Evolutionary conservation across 2,113 vertebrate species (phyloP).

Genomic region (Brienomyrus longianalis): DNA sequence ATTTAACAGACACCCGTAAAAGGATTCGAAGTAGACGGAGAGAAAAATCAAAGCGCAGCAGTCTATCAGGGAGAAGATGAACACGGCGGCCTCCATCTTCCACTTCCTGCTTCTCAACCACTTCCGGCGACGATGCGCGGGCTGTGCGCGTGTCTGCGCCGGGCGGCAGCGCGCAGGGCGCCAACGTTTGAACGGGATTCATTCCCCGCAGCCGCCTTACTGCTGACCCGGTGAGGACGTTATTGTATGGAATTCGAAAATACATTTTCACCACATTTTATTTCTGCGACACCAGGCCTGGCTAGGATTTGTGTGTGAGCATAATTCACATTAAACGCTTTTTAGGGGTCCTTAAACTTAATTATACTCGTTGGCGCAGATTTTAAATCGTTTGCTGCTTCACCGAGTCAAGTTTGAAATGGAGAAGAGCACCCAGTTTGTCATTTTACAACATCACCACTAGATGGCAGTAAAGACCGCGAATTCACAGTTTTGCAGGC

Average conservation of each 20-base stretch:
- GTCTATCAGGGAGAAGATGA: conserved; percentile 83
- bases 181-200: background rate
- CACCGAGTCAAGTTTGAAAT: background rate
- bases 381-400: background rate
- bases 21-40: conserved; percentile 96
- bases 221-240: background rate
- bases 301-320: background rate
- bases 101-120: conserved; percentile 27
- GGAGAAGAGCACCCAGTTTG: background rate
- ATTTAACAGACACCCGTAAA: conserved; percentile 21
- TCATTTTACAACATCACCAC: background rate
- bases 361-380: background rate
- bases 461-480: conserved; percentile 1
- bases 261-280: background rate
- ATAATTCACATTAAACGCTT: background rate
- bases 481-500: background rate
- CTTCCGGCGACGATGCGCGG: conserved; percentile 1
- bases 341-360: background rate
- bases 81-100: conserved; percentile 85
- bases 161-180: background rate
- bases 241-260: background rate
- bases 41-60: conserved; percentile 92
- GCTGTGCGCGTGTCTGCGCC: background rate
- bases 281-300: background rate
- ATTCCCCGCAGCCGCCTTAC: background rate